Evolutionary conservation across 2,888 invertebrate species (phyloP).

Genomic region (Prosopocoilus inquinatus): DNA sequence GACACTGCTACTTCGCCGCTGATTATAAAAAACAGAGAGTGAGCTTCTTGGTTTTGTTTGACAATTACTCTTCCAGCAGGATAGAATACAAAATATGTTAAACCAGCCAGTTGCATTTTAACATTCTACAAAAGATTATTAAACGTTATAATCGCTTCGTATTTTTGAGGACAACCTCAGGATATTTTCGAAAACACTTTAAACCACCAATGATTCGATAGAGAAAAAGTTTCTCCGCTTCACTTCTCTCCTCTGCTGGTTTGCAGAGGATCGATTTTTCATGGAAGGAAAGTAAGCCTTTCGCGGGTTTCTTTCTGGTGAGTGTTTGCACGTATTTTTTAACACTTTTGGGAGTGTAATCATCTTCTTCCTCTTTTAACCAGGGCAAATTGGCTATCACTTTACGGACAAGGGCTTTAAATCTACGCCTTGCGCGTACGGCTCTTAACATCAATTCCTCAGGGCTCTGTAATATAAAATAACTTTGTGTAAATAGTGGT

Average conservation of each 20-base stretch:
- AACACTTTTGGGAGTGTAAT: conserved; percentile 52
- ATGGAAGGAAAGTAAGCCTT: conserved; percentile 33
- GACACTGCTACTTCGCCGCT: conserved; percentile 59
- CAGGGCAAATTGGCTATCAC: conserved; percentile 59
- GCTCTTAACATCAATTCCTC: not conserved
- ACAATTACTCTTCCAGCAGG: conserved; percentile 60
- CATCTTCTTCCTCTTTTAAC: conserved; percentile 55
- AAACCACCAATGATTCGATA: conserved; percentile 59
- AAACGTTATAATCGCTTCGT: not conserved
- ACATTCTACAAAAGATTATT: conserved; percentile 51
- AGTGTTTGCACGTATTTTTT: conserved; percentile 54
- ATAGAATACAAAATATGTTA: conserved; percentile 62
- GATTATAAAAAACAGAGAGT: conserved; percentile 64
- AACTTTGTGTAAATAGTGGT: too few species aligned
- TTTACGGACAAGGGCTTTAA: conserved; percentile 57
- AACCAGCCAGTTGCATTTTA: conserved; percentile 60
- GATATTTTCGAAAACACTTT: conserved; percentile 62
- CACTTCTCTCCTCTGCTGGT: conserved; percentile 55
- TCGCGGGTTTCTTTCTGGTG: conserved; percentile 38
- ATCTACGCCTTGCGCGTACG: conserved; percentile 38
- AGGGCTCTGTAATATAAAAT: not conserved
- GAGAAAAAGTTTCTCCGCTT: conserved; percentile 60
- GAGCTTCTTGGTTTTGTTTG: conserved; percentile 59
- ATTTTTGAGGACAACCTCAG: conserved; percentile 50
- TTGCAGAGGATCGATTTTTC: conserved; percentile 61